A percentile compares a stretch with the other conserved stretches of the same genome.
These are phyloP conservation scores for Clivina fossor DNA, from an alignment of 2,888 invertebrate genomes.

Conservation along the genomic window DNA sequence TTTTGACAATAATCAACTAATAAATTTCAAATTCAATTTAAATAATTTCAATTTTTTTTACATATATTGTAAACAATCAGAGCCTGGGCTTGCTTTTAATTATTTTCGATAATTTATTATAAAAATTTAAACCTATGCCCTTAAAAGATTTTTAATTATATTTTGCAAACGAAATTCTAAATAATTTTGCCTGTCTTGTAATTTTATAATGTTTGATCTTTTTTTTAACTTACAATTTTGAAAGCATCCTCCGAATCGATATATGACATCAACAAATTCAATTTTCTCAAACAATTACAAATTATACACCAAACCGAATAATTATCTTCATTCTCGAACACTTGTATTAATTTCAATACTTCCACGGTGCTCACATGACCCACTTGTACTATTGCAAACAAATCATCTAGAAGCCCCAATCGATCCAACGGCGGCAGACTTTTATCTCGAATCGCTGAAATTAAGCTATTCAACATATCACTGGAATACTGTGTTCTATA, in stretches of 20 bases:
- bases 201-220: too few species aligned
- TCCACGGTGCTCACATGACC: conserved; percentile 80
- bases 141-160: too few species aligned
- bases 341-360: conserved; percentile 80
- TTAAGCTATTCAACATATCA: conserved; percentile 71
- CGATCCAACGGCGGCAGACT: conserved; percentile 86
- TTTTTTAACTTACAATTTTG: conserved; percentile 57
- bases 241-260: conserved; percentile 74
- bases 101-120: too few species aligned
- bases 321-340: conserved; percentile 82
- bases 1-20: too few species aligned
- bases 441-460: conserved; percentile 78
- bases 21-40: too few species aligned
- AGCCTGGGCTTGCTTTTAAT: too few species aligned
- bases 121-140: too few species aligned
- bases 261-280: conserved; percentile 76
- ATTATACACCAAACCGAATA: conserved; percentile 93
- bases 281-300: conserved; percentile 74
- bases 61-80: too few species aligned
- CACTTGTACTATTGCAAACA: conserved; percentile 89
- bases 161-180: too few species aligned
- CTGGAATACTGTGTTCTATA: conserved; percentile 85
- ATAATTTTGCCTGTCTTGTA: too few species aligned
- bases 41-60: too few species aligned
- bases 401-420: conserved; percentile 85